Evolutionary conservation across 2,797 vertebrate genomes (phyloP).

Genomic region (Ctenochaetus hawaiiensis): DNA sequence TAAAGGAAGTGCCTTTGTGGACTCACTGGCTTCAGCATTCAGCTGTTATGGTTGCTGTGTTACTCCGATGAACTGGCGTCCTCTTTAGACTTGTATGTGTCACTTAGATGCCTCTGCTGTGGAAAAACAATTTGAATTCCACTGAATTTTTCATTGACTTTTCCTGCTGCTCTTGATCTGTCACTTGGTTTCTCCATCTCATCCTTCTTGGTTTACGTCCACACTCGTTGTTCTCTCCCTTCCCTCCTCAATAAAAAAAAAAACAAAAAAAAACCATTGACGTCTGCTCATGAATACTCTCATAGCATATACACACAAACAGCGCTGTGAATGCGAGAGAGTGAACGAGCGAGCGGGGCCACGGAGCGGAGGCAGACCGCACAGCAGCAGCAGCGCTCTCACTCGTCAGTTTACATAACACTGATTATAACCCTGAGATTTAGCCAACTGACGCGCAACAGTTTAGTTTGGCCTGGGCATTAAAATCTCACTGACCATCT

Average conservation of each 20-base stretch:
- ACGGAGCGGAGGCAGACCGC: slow-evolving; percentile 61
- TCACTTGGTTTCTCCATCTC: slow-evolving; percentile 1
- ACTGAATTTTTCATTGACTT: background rate
- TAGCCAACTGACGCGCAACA: slow-evolving; percentile 83
- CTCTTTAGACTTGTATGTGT: background rate
- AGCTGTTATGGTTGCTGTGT: background rate
- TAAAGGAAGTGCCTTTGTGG: slow-evolving; percentile 26
- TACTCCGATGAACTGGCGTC: background rate
- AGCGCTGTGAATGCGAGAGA: slow-evolving; percentile 21
- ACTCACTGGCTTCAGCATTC: slow-evolving; percentile 8
- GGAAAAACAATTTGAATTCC: background rate
- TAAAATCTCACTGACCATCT: slow-evolving; percentile 91
- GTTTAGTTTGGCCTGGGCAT: slow-evolving; percentile 86
- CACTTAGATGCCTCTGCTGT: background rate
- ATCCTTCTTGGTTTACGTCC: slow-evolving; percentile 11
- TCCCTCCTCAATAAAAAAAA: background rate
- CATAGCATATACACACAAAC: slow-evolving; percentile 28
- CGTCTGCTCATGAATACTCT: background rate
- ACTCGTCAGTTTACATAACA: slow-evolving; percentile 89
- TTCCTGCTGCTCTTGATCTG: slow-evolving; percentile 2
- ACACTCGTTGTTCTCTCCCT: slow-evolving; percentile 4
- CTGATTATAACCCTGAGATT: slow-evolving; percentile 89
- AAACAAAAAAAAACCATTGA: slow-evolving; percentile 30
- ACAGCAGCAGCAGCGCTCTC: slow-evolving; percentile 59
- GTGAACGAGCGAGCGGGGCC: slow-evolving; percentile 13